These are phyloP conservation scores for Cyrtodaria siliqua DNA, from an alignment of 2,888 invertebrate genomes.

Conservation along the genomic window DNA sequence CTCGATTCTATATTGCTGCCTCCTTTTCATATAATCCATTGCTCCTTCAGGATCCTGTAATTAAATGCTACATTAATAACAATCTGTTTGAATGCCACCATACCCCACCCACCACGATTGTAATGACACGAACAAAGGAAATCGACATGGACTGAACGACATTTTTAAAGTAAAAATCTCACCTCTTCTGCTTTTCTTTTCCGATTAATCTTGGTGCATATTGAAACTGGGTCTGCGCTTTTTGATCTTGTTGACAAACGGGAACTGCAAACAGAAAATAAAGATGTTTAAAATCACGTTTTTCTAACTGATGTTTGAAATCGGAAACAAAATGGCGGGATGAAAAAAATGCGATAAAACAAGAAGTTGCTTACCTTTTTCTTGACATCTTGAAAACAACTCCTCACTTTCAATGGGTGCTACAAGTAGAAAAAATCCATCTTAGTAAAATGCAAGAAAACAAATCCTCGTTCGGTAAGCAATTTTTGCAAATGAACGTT, in stretches of 20 bases:
- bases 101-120: slow-evolving; percentile 59
- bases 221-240: slow-evolving; percentile 55
- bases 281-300: slow-evolving; percentile 14
- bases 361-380: slow-evolving; percentile 72
- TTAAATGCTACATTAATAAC: slow-evolving; percentile 6
- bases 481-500: no score
- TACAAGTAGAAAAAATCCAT: neutral
- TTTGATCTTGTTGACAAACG: slow-evolving; percentile 70
- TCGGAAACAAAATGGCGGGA: slow-evolving; percentile 70
- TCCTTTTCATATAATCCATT: slow-evolving; percentile 70
- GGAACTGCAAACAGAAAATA: slow-evolving; percentile 65
- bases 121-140: slow-evolving; percentile 62
- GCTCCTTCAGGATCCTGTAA: slow-evolving; percentile 76
- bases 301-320: slow-evolving; percentile 9
- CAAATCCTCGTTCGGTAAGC: no score
- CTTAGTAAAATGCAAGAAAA: neutral
- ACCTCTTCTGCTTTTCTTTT: slow-evolving; percentile 80
- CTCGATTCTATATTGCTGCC: slow-evolving; percentile 80
- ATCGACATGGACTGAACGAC: slow-evolving; percentile 24
- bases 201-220: slow-evolving; percentile 64
- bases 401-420: neutral
- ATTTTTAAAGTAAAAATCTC: slow-evolving; percentile 44
- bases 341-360: slow-evolving; percentile 23
- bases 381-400: slow-evolving; percentile 69
- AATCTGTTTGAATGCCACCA: neutral